phyloP scores from a whole-genome alignment of 1,140 invertebrate species.

The Drosophila pandora region DNA sequence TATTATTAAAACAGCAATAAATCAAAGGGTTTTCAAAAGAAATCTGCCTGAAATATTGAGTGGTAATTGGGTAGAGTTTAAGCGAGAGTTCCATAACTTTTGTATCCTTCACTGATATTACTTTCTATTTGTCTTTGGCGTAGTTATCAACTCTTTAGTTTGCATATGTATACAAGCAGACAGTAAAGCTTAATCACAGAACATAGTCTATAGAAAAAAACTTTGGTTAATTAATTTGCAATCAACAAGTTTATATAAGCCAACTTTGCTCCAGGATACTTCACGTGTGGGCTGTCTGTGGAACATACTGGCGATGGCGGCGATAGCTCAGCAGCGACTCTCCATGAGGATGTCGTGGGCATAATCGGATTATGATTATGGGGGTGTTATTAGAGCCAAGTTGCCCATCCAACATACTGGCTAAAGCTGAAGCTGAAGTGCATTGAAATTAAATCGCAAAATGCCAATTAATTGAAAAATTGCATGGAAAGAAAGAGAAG shows the following conservation, averaged over 20 bases:
- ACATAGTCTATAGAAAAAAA: constrained; percentile 26
- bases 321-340: neutral
- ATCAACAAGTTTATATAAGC: constrained; percentile 52
- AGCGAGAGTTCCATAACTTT: neutral
- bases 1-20: constrained; percentile 59
- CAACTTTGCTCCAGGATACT: constrained; percentile 7
- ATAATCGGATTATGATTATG: constrained; percentile 78
- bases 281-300: neutral
- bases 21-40: constrained; percentile 70
- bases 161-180: neutral
- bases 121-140: neutral
- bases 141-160: neutral
- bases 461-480: constrained; percentile 67
- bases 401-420: constrained; percentile 1
- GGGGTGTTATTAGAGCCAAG: constrained; percentile 38
- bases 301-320: neutral
- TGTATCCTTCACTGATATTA: neutral
- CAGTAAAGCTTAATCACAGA: neutral
- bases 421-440: constrained; percentile 22
- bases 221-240: constrained; percentile 55
- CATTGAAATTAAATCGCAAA: constrained; percentile 46
- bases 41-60: neutral
- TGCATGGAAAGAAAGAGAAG: constrained; percentile 9
- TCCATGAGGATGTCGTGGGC: constrained; percentile 9
- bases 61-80: neutral